A percentile compares a stretch with the other conserved stretches of the same genome.
These are phyloP conservation scores for Orchestia grillus DNA, from an alignment of 1,140 invertebrate genomes.

Conservation along the genomic window DNA sequence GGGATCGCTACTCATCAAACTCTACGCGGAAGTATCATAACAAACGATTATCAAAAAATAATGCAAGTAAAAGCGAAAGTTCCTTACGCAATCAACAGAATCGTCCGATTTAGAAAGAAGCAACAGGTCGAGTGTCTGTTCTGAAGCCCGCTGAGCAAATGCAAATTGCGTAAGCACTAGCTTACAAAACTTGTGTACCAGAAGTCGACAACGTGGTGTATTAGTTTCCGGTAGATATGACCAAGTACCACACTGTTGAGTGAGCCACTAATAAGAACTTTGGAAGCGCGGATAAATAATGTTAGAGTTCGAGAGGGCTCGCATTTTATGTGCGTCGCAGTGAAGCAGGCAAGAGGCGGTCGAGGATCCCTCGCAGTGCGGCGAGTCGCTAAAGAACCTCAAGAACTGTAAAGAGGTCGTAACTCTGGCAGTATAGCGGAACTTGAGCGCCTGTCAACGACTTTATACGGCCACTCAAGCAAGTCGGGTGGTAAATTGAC, in stretches of 20 bases:
- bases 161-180: background rate
- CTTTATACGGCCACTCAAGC: slow-evolving; percentile 55
- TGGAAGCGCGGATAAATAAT: background rate
- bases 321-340: background rate
- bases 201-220: background rate
- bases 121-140: background rate
- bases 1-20: background rate
- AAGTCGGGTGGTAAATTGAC: slow-evolving; percentile 53
- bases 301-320: background rate
- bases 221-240: background rate
- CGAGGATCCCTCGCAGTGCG: slow-evolving; percentile 24
- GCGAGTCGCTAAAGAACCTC: slow-evolving; percentile 47
- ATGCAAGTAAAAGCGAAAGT: background rate
- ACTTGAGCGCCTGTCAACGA: slow-evolving; percentile 56
- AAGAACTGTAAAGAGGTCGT: slow-evolving; percentile 55
- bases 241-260: background rate
- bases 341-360: background rate
- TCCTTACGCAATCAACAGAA: too few species aligned
- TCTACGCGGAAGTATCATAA: background rate
- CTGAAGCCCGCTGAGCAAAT: background rate
- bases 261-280: background rate
- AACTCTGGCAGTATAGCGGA: slow-evolving; percentile 55
- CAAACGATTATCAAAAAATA: background rate
- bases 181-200: background rate
- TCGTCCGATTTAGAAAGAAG: background rate